Base-by-base conservation (phyloP, 1,140 invertebrate genomes). In the Drosophila rhopaloa region DNA sequence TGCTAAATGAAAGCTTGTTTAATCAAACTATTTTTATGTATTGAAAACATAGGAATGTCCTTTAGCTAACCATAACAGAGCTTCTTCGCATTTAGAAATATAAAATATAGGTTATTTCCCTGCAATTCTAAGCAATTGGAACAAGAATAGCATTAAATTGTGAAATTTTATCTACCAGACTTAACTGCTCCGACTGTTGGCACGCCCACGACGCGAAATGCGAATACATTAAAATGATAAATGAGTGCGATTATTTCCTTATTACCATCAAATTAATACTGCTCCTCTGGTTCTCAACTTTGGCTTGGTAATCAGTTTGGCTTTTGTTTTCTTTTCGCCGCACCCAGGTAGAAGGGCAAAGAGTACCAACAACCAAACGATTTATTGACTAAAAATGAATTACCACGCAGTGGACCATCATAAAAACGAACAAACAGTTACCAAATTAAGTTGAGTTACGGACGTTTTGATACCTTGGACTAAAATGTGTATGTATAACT, bases 251-350 rank as follows among this genome's bases (percentile, higher is more conserved):
- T 88, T 86, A 86, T 70, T 72, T 73, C 40, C 75, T 75, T 88
- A 86, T 86, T 86, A 86, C 79, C 83, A 62, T 79, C 79, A 66
- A 86, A 86, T 86, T 88, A 88, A 88, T 86, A 73, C 62, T 48
- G 63, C 60, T 71, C 66, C 53, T 71, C 68, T 43, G 44, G 16
- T 32, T 67, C 40, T 43, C 14, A 37, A 38, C 63, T 56, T 53
- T 46, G 48, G 24, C 41, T 11, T 24, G 50, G 79, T 68, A 85
- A 86, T 85, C 82, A 86, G 82, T 61, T 73, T 60, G 66, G 44
- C 48, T 54, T 38, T 29, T 57, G 27, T 71, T 50, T 66, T 66
- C 46, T 11, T 37, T 58, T 40, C 3, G 68, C 76, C 83, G 57
- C 83, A 60, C 83, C 83, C 72, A 67, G 38, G 56, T 61, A 32